phyloP scores from a whole-genome alignment of 2,113 vertebrate genomes.

The chimpanzee (Pan troglodytes) region DNA sequence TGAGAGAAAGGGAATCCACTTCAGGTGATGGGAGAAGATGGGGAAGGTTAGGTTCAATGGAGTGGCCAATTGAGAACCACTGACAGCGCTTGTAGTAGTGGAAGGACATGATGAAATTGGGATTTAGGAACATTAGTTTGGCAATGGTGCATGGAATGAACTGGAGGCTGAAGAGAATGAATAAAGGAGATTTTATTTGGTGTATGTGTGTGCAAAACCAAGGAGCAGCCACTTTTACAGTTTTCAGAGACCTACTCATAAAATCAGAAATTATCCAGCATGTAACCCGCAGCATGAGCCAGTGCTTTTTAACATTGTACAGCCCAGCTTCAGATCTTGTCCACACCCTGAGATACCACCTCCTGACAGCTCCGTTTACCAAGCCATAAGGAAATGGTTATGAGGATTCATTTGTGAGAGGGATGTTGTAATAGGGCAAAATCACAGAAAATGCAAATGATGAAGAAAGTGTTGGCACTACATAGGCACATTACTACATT shows the following conservation, averaged over 20 bases:
- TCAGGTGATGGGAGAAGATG: fast-evolving
- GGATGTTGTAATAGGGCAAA: constrained; percentile 75
- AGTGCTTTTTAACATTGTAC: not conserved
- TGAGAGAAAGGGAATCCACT: not conserved
- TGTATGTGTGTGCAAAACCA: not conserved
- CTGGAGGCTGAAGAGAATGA: constrained; percentile 35
- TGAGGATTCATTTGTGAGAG: constrained; percentile 64
- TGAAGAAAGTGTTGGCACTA: constrained; percentile 82
- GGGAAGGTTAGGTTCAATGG: not conserved
- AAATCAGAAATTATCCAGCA: not conserved
- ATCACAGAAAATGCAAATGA: constrained; percentile 83
- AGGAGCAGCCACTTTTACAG: not conserved
- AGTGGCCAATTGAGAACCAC: fast-evolving
- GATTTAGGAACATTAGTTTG: constrained; percentile 15
- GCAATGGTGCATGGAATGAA: constrained; percentile 1
- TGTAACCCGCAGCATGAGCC: not conserved
- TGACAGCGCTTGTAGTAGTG: not conserved
- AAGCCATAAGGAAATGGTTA: constrained; percentile 45
- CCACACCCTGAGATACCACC: not conserved
- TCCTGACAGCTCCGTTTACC: not conserved
- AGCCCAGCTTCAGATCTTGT: not conserved
- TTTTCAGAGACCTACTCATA: not conserved
- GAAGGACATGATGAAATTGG: not conserved
- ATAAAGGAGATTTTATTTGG: constrained; percentile 29
- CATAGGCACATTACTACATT: constrained; percentile 84